Percentiles rank a stretch among this genome's conserved stretches.
Conservation (phyloP, 53 echinoderm and acorn worm species). For the Stichopus horrens region DNA sequence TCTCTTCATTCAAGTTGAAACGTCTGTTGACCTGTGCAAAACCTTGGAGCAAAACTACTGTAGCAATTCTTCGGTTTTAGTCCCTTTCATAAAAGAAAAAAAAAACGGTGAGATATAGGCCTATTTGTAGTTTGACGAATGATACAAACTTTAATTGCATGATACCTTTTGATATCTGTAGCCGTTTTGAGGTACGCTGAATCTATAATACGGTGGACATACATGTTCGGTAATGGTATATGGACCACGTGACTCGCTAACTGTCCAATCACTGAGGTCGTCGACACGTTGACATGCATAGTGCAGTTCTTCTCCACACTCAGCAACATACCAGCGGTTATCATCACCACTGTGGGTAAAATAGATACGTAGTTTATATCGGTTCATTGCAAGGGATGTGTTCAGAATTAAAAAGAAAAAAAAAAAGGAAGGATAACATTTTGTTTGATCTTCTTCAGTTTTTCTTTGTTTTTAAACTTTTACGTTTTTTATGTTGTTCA, state of each 20-base stretch:
- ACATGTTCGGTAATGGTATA: conserved; percentile 45
- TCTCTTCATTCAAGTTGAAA: too few relatives aligned
- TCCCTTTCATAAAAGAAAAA: too few relatives aligned
- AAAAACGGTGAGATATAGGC: neutral
- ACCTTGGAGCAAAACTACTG: too few relatives aligned
- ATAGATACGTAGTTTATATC: neutral
- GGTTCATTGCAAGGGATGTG: too few relatives aligned
- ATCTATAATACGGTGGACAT: conserved; percentile 69
- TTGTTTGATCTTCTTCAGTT: too few relatives aligned
- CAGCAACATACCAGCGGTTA: conserved; percentile 72
- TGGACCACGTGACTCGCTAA: conserved; percentile 60
- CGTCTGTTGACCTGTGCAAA: too few relatives aligned
- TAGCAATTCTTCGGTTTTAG: too few relatives aligned
- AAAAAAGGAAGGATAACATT: too few relatives aligned
- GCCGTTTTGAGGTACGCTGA: conserved; percentile 80
- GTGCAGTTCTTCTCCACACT: conserved; percentile 54
- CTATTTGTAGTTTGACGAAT: neutral
- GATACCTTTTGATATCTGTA: conserved; percentile 77
- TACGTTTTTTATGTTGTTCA: too few relatives aligned
- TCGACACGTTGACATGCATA: conserved; percentile 69
- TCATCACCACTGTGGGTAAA: conserved; percentile 55
- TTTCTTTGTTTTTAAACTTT: too few relatives aligned
- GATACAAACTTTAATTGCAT: too few relatives aligned
- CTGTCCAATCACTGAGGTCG: conserved; percentile 66
- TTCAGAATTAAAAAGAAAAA: too few relatives aligned